Base-by-base conservation (phyloP, 2,888 invertebrate species). In the Caenorhabditis panamensis region DNA sequence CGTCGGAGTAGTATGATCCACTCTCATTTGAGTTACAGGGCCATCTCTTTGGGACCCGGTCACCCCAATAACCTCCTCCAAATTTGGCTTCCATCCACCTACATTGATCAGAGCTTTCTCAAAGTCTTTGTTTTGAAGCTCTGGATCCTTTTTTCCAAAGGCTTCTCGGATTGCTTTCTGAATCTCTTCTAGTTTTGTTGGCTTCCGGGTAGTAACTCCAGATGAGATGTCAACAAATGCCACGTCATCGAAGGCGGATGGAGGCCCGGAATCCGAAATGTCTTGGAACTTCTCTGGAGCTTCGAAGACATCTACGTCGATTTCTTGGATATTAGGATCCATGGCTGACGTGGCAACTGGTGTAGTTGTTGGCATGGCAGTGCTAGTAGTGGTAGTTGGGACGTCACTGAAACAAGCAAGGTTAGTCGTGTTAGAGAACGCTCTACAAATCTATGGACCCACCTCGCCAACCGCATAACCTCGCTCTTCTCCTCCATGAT, bases 261-360 rank as follows among this genome's bases (percentile, higher is more conserved):
- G 51, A n/a, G n/a, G n/a, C 31, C 58, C 67, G 16, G 54, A 44
- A 8, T 68, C 68, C 2, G 77, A 78, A 8, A 82, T 73, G 26
- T 77, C 54, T 41, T 78, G 71, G 28, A 82, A 71, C 16, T 80
- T 68, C 28, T 80, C 77, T 28, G 68, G 68, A 16, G 71, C 64
- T 9, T 80, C 51, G 41, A 77, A 77, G 6, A 83, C 58, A 37
- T 79, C 77, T 11, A 77, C 63, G 22, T 73, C 82, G 49, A 82
- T 69, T 26, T 49, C 54, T 62, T 62, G 54, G 18, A 62, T 13
- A 28, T 77, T 47, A 31, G 31, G 9, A 31, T n/a, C n/a, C n/a
- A n/a, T n/a, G n/a, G n/a, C n/a, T n/a, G 75, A 4, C 3, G 64
- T 37, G 6, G 36, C 3, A n/a, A 61, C 18, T 16, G 63, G 16